phyloP scores from a whole-genome alignment of 2,888 invertebrate species.

The Drosophila kuntzei region DNA sequence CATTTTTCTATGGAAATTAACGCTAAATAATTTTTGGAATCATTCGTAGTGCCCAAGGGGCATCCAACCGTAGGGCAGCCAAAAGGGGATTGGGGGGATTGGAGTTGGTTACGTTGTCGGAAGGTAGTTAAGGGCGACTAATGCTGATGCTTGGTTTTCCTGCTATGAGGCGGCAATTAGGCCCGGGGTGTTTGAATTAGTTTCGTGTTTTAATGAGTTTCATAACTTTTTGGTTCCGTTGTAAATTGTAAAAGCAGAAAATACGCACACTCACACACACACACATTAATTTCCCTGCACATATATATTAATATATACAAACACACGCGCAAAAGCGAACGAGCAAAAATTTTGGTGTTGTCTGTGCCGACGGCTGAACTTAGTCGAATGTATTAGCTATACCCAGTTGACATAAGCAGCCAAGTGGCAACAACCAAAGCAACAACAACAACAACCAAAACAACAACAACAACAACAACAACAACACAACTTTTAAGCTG shows the following conservation, averaged over 20 bases:
- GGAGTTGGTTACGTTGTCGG: constrained; percentile 15
- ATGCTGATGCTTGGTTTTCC: constrained; percentile 42
- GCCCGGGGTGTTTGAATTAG: constrained; percentile 80
- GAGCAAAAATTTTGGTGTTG: constrained; percentile 28
- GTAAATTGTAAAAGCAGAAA: constrained; percentile 70
- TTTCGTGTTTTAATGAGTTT: constrained; percentile 80
- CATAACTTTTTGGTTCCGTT: constrained; percentile 81
- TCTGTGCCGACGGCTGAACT: constrained; percentile 17
- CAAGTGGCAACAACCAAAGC: constrained; percentile 53
- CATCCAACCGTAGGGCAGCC: background rate
- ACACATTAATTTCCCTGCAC: background rate
- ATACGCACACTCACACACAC: constrained; percentile 37
- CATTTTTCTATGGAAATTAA: constrained; percentile 81
- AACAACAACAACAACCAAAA: constrained; percentile 21
- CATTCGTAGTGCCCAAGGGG: constrained; percentile 60
- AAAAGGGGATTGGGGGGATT: background rate
- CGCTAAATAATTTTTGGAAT: constrained; percentile 79
- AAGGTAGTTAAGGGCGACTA: constrained; percentile 18
- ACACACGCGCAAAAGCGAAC: constrained; percentile 15
- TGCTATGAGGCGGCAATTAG: constrained; percentile 75
- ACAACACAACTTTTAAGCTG: constrained; percentile 43
- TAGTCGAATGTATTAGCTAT: constrained; percentile 44
- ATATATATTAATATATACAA: background rate
- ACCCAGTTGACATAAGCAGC: constrained; percentile 73
- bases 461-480: constrained; percentile 16